Evolutionary conservation across 1,140 invertebrate species (phyloP), one percentile per base, ranked within the genome.

Genomic region (Drosophila erecta): DNA sequence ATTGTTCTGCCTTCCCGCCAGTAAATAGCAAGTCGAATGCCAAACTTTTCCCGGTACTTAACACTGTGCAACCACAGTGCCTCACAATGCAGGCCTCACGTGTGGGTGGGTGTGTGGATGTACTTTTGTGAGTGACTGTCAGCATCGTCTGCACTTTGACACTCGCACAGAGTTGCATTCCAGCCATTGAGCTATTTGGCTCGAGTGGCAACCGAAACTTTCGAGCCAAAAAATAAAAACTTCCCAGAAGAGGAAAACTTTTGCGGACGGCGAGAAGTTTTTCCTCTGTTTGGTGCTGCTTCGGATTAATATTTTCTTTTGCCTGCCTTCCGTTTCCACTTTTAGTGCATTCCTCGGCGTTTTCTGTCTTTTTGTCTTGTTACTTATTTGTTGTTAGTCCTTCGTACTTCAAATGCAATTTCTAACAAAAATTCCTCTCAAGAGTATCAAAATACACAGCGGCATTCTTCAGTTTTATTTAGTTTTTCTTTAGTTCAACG

Each of bases 241-340:
- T 84, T 57, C 7, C 24, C 33, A 12, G 22, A 38, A 30, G 69
- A 35, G 41, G 71, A 49, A 55, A 75, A 75, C 60, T 74, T 75
- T 49, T 69, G 78, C 30, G 62, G 57, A 70, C 66, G 49, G 49
- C 38, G 41, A 44, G 41, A 85, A 86, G 47, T 27, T 86, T 80
- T 61, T 47, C 50, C 40, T 41, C 50, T 72, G 54, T 59, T 74
- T 70, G 50, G 24, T 47, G 49, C 64, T 47, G 22, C 41, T n/a
- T 47, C 49, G 74, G 47, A 81, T 85, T 86, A 87, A 85, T 85
- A 87, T 81, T 81, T 87, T 70, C 74, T 62, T 62, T 70, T 55
- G 37, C 22, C 27, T 35, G 50, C 27, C 37, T 51, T 38, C 11
- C 44, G 12, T 43, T 61, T 67, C 51, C 46, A 59, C 83, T 73